Conservation (phyloP, 2,888 invertebrate species). For the Siphonodentalium dalli region DNA sequence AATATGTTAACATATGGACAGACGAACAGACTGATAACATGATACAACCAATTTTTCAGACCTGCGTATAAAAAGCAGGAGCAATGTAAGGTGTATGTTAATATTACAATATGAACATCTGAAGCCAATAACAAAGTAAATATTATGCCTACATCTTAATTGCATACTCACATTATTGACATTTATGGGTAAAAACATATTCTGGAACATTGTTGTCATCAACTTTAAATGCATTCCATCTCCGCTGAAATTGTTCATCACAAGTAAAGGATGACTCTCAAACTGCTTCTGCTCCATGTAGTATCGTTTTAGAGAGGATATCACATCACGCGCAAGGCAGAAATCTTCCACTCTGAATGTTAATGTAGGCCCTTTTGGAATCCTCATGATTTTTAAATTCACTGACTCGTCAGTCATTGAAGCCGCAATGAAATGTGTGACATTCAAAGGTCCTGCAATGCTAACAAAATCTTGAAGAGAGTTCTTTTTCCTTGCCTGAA, state of each 20-base stretch:
- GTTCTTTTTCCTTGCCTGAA: constrained; percentile 84
- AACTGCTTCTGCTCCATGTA: constrained; percentile 72
- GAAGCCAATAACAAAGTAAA: too few relatives aligned
- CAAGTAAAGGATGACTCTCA: constrained; percentile 86
- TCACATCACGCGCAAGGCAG: constrained; percentile 82
- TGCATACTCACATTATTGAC: constrained; percentile 81
- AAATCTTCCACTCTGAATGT: constrained; percentile 83
- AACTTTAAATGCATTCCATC: constrained; percentile 75
- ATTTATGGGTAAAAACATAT: constrained; percentile 98
- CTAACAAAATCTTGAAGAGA: constrained; percentile 95
- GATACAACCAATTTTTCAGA: too few relatives aligned
- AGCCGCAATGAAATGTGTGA: constrained; percentile 90
- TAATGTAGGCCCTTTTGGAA: constrained; percentile 92
- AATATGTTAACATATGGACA: too few relatives aligned
- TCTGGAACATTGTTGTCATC: constrained; percentile 95
- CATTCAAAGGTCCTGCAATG: constrained; percentile 87
- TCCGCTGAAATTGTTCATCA: constrained; percentile 78
- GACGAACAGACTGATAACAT: too few relatives aligned
- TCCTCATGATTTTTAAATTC: constrained; percentile 83
- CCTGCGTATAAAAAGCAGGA: too few relatives aligned
- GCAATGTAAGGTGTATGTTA: too few relatives aligned
- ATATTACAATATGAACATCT: too few relatives aligned
- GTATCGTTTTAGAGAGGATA: constrained; percentile 84
- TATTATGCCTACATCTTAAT: too few relatives aligned
- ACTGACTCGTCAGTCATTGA: constrained; percentile 78